Conservation (phyloP, 2,888 invertebrate genomes). For the Limnephilus auricula region DNA sequence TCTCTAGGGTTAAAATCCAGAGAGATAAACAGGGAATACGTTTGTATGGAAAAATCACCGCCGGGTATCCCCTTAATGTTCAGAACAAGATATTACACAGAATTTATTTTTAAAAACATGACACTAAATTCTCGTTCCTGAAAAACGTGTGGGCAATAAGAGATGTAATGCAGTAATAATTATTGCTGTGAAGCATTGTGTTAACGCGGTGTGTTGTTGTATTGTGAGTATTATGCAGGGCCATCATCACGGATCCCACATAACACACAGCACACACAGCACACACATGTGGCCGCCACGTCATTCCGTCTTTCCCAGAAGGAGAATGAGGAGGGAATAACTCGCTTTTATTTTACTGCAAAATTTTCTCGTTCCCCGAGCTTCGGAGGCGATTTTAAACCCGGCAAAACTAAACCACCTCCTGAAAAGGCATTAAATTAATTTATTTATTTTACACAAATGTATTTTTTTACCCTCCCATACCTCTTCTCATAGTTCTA, state of each 20-base stretch:
- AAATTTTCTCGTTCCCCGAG: slow-evolving; percentile 17
- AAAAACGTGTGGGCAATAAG: background rate
- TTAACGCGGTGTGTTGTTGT: background rate
- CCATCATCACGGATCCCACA: slow-evolving; percentile 6
- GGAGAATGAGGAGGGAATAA: background rate
- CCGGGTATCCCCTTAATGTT: no score
- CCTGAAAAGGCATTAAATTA: background rate
- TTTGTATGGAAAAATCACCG: no score
- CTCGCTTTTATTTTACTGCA: slow-evolving; percentile 29
- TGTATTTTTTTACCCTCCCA: no score
- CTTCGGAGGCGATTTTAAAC: background rate
- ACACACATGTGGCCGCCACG: slow-evolving; percentile 29
- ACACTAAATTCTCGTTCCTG: background rate
- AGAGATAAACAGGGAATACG: no score
- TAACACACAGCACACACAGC: background rate
- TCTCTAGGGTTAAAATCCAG: no score
- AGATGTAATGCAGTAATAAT: background rate
- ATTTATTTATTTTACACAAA: no score
- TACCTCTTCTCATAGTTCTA: no score
- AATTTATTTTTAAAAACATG: background rate
- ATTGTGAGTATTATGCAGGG: background rate
- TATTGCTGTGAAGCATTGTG: background rate
- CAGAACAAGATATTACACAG: no score
- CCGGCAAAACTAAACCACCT: background rate
- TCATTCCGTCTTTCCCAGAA: slow-evolving; percentile 15